Evolutionary conservation across 2,888 invertebrate genomes (phyloP), one percentile per base, ranked within the genome.

Genomic region (Cancer borealis): DNA sequence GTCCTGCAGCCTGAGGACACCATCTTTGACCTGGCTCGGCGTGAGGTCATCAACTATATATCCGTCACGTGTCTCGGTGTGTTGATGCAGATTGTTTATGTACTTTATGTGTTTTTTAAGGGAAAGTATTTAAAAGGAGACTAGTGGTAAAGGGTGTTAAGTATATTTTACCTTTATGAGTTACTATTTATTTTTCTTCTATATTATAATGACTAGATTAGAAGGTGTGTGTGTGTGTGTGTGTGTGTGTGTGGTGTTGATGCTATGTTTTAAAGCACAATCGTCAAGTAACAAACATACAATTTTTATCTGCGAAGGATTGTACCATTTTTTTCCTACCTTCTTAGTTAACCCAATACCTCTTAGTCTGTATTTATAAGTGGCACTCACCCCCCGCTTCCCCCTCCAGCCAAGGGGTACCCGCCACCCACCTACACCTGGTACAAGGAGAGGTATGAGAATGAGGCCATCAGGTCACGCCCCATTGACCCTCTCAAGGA

Each of bases 391-490:
- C 79, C 88, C 45, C 94, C 98, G 98, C 96, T 98, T 98, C 96
- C 96, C 96, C 95, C 96, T n/a, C 26, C 91, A 95, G 97, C 97
- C 10, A 96, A 96, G 26, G 99, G 99, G 0, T 99, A 98, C 96
- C 99, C 99, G 5, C 97, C 98, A 45, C 99, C 99, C 0, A 97
- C 97, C 0, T 99, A 99, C 96, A 97, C 98, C 96, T 99, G 99
- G 99, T 99, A 97, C 96, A 98, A 98, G 96, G 99, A 99, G 97
- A 98, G 98, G 96, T 99, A 98, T 96, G 97, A 98, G 96, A 98
- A 98, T 96, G 98, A 98, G 96, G 97, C 97, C 93, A 97, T 98
- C 17, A 97, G 98, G 94, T 98, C 98, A 91, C 97, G 97, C 92
- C 97, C 97, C 96, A 98, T 99, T 96, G 98, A 99, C 96, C 98